These are phyloP conservation scores for Netelia melanura DNA, from an alignment of 2,888 invertebrate species.

Conservation along the genomic window DNA sequence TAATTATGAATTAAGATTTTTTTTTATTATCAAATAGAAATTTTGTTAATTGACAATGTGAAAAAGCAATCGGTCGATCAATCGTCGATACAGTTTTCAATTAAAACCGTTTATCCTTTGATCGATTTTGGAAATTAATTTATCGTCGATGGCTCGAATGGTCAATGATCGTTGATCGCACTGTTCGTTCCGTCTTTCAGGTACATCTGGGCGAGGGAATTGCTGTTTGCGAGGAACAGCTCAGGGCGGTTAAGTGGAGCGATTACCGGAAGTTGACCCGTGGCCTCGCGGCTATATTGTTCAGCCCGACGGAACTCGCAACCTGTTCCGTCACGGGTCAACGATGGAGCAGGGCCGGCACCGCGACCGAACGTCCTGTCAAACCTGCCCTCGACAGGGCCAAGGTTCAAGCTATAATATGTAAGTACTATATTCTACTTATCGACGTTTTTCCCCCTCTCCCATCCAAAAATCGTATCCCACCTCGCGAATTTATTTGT, in stretches of 20 bases:
- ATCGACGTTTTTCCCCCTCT: too few relatives aligned
- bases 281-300: slow-evolving; percentile 90
- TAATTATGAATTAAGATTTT: too few relatives aligned
- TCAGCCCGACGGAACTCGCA: slow-evolving; percentile 90
- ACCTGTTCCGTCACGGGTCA: slow-evolving; percentile 92
- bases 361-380: slow-evolving; percentile 89
- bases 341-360: slow-evolving; percentile 91
- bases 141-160: too few relatives aligned
- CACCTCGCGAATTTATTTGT: too few relatives aligned
- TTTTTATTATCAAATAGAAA: too few relatives aligned
- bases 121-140: too few relatives aligned
- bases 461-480: too few relatives aligned
- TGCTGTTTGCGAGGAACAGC: slow-evolving; percentile 90
- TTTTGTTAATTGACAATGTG: too few relatives aligned
- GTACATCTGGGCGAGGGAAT: slow-evolving; percentile 91
- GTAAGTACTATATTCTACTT: slow-evolving; percentile 82
- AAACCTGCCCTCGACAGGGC: slow-evolving; percentile 90
- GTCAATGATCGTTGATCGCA: too few relatives aligned
- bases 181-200: slow-evolving; percentile 82
- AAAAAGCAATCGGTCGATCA: too few relatives aligned
- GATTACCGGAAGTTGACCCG: slow-evolving; percentile 91
- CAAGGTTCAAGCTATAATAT: slow-evolving; percentile 91
- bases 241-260: slow-evolving; percentile 91
- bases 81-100: too few relatives aligned
- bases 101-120: too few relatives aligned